Conservation (phyloP, 1,140 invertebrate genomes). For the Nephila pilipes region DNA sequence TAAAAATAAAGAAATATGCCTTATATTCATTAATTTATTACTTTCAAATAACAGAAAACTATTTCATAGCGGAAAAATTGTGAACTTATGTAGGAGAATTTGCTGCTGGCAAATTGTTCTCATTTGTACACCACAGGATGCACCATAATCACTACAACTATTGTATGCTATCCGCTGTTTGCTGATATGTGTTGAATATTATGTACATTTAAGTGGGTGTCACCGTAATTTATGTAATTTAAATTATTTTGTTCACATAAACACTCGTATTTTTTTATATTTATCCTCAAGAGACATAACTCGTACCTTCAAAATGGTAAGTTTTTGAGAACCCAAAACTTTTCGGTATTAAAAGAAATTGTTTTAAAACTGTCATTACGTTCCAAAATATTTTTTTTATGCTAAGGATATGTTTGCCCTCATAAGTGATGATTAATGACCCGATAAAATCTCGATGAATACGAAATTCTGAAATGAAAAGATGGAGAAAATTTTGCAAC, state of each 20-base stretch:
- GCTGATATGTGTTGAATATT: slow-evolving; percentile 69
- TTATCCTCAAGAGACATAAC: not conserved
- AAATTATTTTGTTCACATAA: slow-evolving; percentile 39
- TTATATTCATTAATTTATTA: no score
- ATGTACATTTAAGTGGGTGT: slow-evolving; percentile 64
- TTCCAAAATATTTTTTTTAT: not conserved
- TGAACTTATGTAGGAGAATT: not conserved
- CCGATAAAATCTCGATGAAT: not conserved
- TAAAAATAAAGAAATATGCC: no score
- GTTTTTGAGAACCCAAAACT: not conserved
- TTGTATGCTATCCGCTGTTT: slow-evolving; percentile 23
- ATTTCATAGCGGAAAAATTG: not conserved
- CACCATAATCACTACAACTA: not conserved
- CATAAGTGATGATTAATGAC: not conserved
- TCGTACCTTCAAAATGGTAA: slow-evolving; percentile 59
- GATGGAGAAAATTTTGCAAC: not conserved
- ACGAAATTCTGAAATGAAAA: not conserved
- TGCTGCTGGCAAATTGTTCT: not conserved
- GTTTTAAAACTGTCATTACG: not conserved
- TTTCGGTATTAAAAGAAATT: not conserved
- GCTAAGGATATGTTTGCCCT: not conserved
- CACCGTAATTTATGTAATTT: slow-evolving; percentile 58
- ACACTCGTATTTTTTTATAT: slow-evolving; percentile 24
- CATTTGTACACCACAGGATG: not conserved
- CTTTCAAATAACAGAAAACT: no score